Evolutionary conservation across 2,797 vertebrate genomes (phyloP).

Genomic region (Natrix natrix): DNA sequence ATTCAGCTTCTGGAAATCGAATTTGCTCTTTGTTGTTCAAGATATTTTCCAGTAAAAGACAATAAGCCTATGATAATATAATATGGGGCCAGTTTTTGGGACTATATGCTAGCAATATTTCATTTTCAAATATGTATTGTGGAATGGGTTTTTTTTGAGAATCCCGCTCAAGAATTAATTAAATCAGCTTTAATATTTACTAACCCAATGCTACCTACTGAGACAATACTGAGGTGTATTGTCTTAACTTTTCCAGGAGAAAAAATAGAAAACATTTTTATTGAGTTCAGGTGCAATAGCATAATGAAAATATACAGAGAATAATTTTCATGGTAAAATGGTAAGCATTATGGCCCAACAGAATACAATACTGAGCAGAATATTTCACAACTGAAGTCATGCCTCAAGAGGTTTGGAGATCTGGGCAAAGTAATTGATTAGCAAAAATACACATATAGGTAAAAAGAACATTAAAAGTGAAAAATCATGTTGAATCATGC

Average conservation of each 20-base stretch:
- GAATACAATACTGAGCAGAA: too few species aligned
- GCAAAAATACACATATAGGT: neutral
- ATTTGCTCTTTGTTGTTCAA: neutral
- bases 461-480: neutral
- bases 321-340: neutral
- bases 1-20: neutral
- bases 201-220: neutral
- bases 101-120: neutral
- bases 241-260: neutral
- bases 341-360: neutral
- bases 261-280: neutral
- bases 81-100: neutral
- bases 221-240: neutral
- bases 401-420: neutral
- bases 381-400: neutral
- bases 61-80: neutral
- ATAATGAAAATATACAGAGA: neutral
- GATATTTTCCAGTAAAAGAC: neutral
- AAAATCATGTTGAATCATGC: neutral
- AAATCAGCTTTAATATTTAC: neutral
- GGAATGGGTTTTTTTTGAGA: neutral
- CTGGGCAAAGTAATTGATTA: neutral
- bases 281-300: neutral
- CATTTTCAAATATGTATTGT: neutral
- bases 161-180: neutral